phyloP scores from a whole-genome alignment of 2,888 invertebrate genomes.

The Sarcophaga variegata region DNA sequence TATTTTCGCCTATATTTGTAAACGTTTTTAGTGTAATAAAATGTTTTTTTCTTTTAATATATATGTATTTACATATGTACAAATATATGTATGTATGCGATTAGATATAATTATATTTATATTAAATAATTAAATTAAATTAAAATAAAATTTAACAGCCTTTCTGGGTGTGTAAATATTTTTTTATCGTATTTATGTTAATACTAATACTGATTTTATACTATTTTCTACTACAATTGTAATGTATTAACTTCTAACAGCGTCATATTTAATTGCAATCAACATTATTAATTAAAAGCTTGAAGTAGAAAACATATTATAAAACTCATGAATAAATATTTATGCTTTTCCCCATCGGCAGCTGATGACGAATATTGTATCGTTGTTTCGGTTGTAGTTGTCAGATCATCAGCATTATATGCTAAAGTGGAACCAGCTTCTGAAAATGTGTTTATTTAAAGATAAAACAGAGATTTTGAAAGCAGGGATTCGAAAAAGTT shows the following conservation, averaged over 20 bases:
- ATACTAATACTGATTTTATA: constrained; percentile 5
- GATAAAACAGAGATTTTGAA: no score
- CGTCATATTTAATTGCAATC: background rate
- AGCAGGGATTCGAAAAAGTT: constrained; percentile 1
- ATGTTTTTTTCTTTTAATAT: no score
- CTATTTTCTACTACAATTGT: background rate
- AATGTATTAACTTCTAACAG: background rate
- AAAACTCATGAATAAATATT: constrained; percentile 1
- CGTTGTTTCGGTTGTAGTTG: constrained; percentile 2
- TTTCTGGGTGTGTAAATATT: background rate
- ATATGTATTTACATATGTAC: no score
- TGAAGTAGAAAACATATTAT: constrained; percentile 5
- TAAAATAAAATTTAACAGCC: constrained; percentile 18
- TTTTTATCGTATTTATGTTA: background rate
- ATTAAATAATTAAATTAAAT: background rate
- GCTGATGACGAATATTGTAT: background rate
- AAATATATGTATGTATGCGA: no score
- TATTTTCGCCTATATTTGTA: no score
- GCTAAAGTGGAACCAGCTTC: constrained; percentile 13
- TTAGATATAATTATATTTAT: constrained; percentile 1
- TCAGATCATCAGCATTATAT: background rate
- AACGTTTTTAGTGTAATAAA: no score
- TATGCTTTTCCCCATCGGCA: background rate
- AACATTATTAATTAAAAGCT: background rate
- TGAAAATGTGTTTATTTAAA: background rate